Base-by-base conservation (phyloP, 2,888 invertebrate species). In the Parnassius mnemosyne region DNA sequence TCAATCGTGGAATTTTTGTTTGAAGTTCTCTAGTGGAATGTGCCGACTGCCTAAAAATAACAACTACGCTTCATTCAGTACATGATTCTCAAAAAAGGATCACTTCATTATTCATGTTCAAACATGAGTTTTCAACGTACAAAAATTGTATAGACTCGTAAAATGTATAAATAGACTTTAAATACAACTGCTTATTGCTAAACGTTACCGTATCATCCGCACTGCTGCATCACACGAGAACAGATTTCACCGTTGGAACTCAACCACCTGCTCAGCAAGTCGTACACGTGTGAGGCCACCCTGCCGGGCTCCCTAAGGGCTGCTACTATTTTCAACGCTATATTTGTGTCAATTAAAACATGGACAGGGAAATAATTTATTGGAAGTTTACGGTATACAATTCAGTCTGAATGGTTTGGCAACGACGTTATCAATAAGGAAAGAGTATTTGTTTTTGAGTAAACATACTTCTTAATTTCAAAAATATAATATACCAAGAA, bases 141-240 rank as follows among this genome's bases (percentile, higher is more conserved):
- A 89, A 91, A 90, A 90, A 85, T 83, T 90, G 90, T 91, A 91
- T 89, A 91, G 87, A 89, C 83, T 89, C 89, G 86, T 89, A 90
- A 89, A 91, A 87, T 90, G 85, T 91, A 90, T 89, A 90, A 89
- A 89, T 89, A 90, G 87, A 88, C 82, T 87, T 89, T 89, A 87
- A 84, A 88, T 88, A 89, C 86, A 87, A 87, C 85, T 87, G 90
- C 88, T 90, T 90, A 91, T 89, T 89, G 89, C 89, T 90, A 90
- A 84, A 84, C 81, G 84, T 88, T 85, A 83, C 85, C 78, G 73
- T 79, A 71, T 77, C 69, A 71, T 74, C 71, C 76, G 79, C 81
- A 79, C 66, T 44, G 63, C 60, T 49, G 34, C 75, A 73, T 72
- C 72, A 65, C 64, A 65, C 61, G 66, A 67, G 69, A 71, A 72